These are phyloP conservation scores for Lochmaea crataegi DNA, from an alignment of 2,888 invertebrate genomes.

Conservation along the genomic window DNA sequence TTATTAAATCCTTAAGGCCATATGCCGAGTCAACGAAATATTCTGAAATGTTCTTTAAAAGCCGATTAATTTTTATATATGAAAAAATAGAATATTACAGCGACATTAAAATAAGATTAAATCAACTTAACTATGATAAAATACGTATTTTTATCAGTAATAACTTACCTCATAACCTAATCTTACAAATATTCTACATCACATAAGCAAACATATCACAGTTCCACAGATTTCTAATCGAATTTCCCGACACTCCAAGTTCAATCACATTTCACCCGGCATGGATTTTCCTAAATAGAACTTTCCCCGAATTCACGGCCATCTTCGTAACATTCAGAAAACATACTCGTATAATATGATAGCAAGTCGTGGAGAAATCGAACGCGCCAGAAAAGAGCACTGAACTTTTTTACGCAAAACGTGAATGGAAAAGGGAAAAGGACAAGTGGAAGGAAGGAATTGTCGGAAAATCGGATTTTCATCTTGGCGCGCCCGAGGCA, in stretches of 20 bases:
- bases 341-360: slow-evolving; percentile 7
- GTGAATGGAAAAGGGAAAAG: slow-evolving; percentile 23
- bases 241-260: slow-evolving; percentile 17
- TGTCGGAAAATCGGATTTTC: slow-evolving; percentile 15
- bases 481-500: background rate
- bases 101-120: too few species aligned
- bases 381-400: slow-evolving; percentile 35
- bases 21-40: too few species aligned
- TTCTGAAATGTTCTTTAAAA: too few species aligned
- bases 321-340: slow-evolving; percentile 26
- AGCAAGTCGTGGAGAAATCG: slow-evolving; percentile 1
- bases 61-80: too few species aligned
- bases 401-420: slow-evolving; percentile 36
- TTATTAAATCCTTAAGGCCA: too few species aligned
- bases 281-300: slow-evolving; percentile 21
- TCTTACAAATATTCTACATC: background rate
- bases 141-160: too few species aligned
- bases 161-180: slow-evolving; percentile 1
- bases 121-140: too few species aligned
- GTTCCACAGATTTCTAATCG: background rate
- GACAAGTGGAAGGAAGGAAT: slow-evolving; percentile 22
- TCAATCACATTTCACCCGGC: slow-evolving; percentile 7
- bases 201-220: background rate
- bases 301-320: slow-evolving; percentile 22
- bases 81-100: too few species aligned